Base-by-base conservation (phyloP, 1,140 invertebrate species). In the Trachymyrmex septentrionalis region DNA sequence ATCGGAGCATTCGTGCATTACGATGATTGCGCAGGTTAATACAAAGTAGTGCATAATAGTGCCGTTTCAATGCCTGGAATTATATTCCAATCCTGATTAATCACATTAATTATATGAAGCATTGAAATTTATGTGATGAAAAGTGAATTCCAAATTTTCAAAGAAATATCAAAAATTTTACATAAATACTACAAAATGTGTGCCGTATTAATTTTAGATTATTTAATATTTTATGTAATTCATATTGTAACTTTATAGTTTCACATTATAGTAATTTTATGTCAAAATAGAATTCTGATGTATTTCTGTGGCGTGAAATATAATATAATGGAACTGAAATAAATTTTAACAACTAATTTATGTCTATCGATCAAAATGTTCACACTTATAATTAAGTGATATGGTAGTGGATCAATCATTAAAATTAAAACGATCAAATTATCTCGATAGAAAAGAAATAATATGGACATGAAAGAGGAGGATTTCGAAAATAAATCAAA, bases 11-110 rank as follows among this genome's bases (percentile, higher is more conserved):
- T 84, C 80, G 55, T 27, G 38, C 38, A 63, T 84, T 61, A 82
- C 67, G 55, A 61, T 61, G 80, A 84, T 84, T 75, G 55, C 69
- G 38, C 80, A 19, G 69, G 19, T 84, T 84, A 84, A 75, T 73
- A 61, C 53, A 82, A 82, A 82, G 67, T 73, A 84, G 69, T 61
- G 12, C 38, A 71, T 75, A 61, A 61, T 61, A 82, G 19, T 19
- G 55, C 67, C 21, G 2, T 14, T 27, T 38, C 53, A 59, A 44
- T 72, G 55, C 14, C 24, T 59, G 38, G 19, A 73, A 82, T 82
- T 82, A 82, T 73, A 73, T 61, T 48, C n/a, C 27, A 57, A 84
- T 75, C 24, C 69, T 63, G 30, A 73, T 84, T 73, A 73, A 84
- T 75, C 69, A 44, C 67, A 55, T 30, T 24, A 34, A 48, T 38